Base-by-base conservation (phyloP, 2,113 vertebrate genomes). In the Dasypus novemcinctus region DNA sequence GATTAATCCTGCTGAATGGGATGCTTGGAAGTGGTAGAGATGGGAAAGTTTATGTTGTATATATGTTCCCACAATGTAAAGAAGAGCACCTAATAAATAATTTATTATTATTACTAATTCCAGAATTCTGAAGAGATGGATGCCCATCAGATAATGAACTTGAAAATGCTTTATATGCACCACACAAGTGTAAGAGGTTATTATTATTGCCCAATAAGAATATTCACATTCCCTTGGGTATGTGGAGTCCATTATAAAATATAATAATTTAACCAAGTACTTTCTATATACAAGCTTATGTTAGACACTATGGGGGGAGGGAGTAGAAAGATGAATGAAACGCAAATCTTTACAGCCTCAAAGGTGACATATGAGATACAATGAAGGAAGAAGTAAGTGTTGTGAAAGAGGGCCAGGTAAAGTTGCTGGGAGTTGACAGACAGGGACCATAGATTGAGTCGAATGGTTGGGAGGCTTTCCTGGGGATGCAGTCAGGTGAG, bases 111-210 rank as follows among this genome's bases (percentile, higher is more conserved):
- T 93, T 93, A 74, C 46, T 74, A 86, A 92, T 54, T 93, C 31
- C 79, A 59, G 86, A 83, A 95, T 91, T 91, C 85, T 71, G 87
- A 95, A 94, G 36, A 88, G 41, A n/a, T 38, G 57, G 43, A 36
- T 46, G 87, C 27, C 13, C 52, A 57, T 29, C 27, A 90, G 79
- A 66, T 46, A 94, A 83, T 71, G 88, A 85, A 57, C n/a, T 74
- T 90, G 64, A 96, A 88, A 82, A 38, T 36, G 41, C 38, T 84
- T 69, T 86, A 15, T 25, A 43, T 29, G 20, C 29, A 68, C 18
- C 78, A 43, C 31, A 54, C 31, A 43, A 59, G 74, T 23, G 17
- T 54, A 54, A 90, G 68, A 72, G 57, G 27, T 52, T 75, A 41
- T 64, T 18, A 54, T 18, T 54, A 31, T 18, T 21, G n/a, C 46